These are phyloP conservation scores for Trichoplusia ni DNA, from an alignment of 1,140 invertebrate species.

Conservation along the genomic window DNA sequence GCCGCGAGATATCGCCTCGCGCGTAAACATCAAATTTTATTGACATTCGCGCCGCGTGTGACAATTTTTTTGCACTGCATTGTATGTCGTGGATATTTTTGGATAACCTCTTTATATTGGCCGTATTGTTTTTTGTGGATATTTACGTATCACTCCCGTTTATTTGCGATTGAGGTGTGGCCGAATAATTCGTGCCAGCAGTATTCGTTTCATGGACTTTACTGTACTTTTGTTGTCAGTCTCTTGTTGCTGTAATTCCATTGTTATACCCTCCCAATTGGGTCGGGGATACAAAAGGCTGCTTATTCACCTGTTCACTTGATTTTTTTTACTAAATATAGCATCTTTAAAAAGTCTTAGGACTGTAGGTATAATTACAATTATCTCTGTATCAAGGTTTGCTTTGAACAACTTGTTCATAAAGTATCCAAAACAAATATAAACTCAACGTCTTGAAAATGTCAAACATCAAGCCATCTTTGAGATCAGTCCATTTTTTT, in stretches of 20 bases:
- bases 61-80: conserved; percentile 54
- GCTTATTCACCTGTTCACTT: too few relatives aligned
- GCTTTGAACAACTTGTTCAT: too few relatives aligned
- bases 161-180: conserved; percentile 5
- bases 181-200: neutral
- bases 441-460: neutral
- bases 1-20: conserved; percentile 52
- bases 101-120: conserved; percentile 28
- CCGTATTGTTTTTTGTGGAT: conserved; percentile 19
- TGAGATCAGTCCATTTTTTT: neutral
- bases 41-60: conserved; percentile 54
- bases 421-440: too few relatives aligned
- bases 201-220: neutral
- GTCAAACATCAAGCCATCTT: neutral
- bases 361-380: too few relatives aligned
- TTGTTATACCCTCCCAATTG: too few relatives aligned
- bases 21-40: conserved; percentile 72
- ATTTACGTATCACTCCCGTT: conserved; percentile 6
- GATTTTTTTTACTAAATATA: too few relatives aligned
- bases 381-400: too few relatives aligned
- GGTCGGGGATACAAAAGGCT: too few relatives aligned
- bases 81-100: conserved; percentile 43
- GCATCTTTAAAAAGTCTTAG: too few relatives aligned
- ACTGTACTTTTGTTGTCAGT: neutral
- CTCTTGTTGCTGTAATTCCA: too few relatives aligned